Conservation (phyloP, 2,113 vertebrate genomes). For the Azemiops feae region DNA sequence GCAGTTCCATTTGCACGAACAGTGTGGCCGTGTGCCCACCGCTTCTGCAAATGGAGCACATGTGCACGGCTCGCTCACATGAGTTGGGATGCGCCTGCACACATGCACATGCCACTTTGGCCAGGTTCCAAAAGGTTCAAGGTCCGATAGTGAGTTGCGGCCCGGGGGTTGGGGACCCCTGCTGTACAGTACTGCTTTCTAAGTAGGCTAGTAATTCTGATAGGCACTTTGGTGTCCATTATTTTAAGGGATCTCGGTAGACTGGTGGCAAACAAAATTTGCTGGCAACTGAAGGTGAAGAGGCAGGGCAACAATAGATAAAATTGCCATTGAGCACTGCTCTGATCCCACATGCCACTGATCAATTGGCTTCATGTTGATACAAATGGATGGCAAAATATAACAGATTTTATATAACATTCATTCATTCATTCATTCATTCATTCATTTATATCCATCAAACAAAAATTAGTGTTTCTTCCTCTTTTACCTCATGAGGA, state of each 20-base stretch:
- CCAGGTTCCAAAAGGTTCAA: not conserved
- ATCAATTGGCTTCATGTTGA: not conserved
- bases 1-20: not conserved
- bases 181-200: not conserved
- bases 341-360: not conserved
- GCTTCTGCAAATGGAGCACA: not conserved
- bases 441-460: not conserved
- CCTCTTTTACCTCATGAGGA: not conserved
- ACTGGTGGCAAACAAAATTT: not conserved
- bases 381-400: not conserved
- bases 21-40: not conserved
- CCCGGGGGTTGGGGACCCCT: not conserved
- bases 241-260: not conserved
- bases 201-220: not conserved
- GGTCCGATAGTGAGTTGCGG: not conserved
- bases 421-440: too few relatives aligned
- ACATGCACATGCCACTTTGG: not conserved
- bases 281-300: not conserved
- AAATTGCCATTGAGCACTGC: not conserved
- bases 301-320: not conserved
- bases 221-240: not conserved
- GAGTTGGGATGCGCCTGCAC: not conserved
- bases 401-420: not conserved
- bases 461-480: not conserved
- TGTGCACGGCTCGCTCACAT: rapidly evolving